Base-by-base conservation (phyloP, 2,797 vertebrate species). In the Enteromius afrohamiltoni region DNA sequence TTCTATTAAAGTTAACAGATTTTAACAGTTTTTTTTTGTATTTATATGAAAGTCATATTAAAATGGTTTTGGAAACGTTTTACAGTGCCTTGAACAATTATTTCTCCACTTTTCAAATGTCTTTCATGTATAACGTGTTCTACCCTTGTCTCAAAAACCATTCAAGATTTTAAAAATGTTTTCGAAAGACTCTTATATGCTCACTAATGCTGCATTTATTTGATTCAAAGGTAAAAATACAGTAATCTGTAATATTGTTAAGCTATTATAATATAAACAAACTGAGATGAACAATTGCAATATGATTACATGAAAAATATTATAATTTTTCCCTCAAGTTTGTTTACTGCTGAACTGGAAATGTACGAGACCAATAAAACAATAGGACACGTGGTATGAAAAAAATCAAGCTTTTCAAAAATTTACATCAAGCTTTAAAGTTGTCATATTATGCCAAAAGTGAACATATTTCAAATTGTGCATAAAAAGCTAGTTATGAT, bases 1-100 rank as follows among this genome's bases (percentile, higher is more conserved):
- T 62, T 62, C 23, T 62, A 34, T 75, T 75, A 31, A 73, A 51
- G 23, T 73, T 73, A 29, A 49, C 26, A 49, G 69, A 73, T 75
- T 75, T 74, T 9, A 29, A 55, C 17, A 14, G 0, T 74, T 74
- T 67, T 45, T 45, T 74, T 74, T 37, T 69, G 26, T 26, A 40
- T 26, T 45, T 70, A 23, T 45, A 31, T n/a, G 31, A 75, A 55
- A 21, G 31, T 37, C 31, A 23, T 1, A 75, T 75, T n/a, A 75
- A 53, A 75, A 53, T 14, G 10, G 11, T 40, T 76, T 76, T 75
- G 51, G 29, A 75, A 53, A 34, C 0, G 10, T 53, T 53, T 53
- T 31, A 53, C 26, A n/a, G 29, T 51, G 71, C 3, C 73, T 55
- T 76, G 6, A 14, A 76, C 73, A 58, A 58, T n/a, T n/a, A 75